phyloP scores from a whole-genome alignment of 2,113 vertebrate genomes.

The Alethe castanea region DNA sequence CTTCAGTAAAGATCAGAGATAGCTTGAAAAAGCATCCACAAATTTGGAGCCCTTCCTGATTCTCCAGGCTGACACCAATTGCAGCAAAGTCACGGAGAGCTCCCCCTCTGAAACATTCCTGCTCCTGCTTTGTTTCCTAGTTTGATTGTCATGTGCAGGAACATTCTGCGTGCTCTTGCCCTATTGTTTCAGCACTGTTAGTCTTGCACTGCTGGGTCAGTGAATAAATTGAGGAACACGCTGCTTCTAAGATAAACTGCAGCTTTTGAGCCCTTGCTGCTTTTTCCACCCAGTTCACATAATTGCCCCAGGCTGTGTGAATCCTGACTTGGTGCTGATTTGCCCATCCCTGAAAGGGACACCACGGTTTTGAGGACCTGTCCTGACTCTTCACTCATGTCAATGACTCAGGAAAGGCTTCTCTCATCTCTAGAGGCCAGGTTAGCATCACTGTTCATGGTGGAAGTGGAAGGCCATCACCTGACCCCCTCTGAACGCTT shows the following conservation, averaged over 20 bases:
- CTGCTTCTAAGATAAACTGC: neutral
- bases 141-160: neutral
- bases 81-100: neutral
- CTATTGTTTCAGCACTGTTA: slow-evolving; percentile 37
- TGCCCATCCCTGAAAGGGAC: neutral
- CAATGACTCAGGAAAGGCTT: neutral
- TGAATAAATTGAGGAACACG: neutral
- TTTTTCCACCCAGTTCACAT: neutral
- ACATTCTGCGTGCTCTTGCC: neutral
- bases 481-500: neutral
- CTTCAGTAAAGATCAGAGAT: neutral
- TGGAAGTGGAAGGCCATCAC: neutral
- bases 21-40: neutral
- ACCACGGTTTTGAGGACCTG: neutral
- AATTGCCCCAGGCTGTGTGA: neutral
- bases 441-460: neutral
- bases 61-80: neutral
- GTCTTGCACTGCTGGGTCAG: slow-evolving; percentile 3
- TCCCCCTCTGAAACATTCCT: neutral
- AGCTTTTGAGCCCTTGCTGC: neutral
- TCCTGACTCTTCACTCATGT: neutral
- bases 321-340: slow-evolving; percentile 1
- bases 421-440: neutral
- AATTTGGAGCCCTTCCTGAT: neutral
- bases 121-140: neutral